Conservation (phyloP, 2,113 vertebrate genomes). For the Gymnorhina tibicen region DNA sequence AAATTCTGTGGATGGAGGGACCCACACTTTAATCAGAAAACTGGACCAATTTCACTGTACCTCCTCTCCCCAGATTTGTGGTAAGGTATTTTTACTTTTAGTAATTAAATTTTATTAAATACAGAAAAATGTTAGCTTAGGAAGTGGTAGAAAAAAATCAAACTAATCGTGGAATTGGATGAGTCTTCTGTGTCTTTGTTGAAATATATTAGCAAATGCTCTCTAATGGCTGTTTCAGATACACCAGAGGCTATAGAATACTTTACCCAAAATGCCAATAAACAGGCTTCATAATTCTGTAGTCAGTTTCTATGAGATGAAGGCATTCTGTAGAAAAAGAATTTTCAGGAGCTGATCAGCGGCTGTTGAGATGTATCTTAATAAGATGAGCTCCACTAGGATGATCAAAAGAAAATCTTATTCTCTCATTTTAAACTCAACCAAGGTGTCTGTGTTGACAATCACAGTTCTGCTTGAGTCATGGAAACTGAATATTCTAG, state of each 20-base stretch:
- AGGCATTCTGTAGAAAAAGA: background rate
- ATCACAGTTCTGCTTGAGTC: background rate
- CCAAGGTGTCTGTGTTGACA: background rate
- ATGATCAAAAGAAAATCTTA: background rate
- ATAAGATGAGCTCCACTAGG: background rate
- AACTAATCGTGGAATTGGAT: background rate
- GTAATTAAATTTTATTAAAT: background rate
- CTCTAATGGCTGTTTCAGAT: background rate
- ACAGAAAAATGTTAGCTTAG: background rate
- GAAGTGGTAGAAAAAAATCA: background rate
- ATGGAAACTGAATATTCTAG: background rate
- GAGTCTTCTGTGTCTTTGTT: background rate
- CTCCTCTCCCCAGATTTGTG: background rate
- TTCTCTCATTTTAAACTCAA: slow-evolving; percentile 3
- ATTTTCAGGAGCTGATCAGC: background rate
- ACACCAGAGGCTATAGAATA: background rate
- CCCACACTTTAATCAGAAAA: background rate
- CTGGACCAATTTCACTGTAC: background rate
- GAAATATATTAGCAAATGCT: background rate
- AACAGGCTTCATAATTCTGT: background rate
- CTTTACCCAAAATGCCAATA: background rate
- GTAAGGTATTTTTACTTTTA: background rate
- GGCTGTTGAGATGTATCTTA: background rate
- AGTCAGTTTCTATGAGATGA: background rate
- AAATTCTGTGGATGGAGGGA: background rate